Evolutionary conservation across 2,113 vertebrate genomes (phyloP).

Genomic region (Tetrax tetrax): DNA sequence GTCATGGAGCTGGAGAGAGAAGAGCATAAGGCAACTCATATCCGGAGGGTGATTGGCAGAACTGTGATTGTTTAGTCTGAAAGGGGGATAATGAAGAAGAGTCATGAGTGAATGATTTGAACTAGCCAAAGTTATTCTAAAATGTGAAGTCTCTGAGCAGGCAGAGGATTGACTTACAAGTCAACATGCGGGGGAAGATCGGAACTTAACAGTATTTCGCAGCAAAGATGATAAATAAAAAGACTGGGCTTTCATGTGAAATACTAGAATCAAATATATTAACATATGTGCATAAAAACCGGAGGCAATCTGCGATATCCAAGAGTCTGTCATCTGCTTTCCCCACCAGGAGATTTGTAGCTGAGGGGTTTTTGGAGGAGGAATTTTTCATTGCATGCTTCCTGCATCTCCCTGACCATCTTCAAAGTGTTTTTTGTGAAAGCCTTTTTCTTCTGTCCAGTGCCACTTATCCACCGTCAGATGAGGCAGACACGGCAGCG

Average conservation of each 20-base stretch:
- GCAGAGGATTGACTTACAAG: neutral
- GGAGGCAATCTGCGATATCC: neutral
- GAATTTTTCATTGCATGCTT: neutral
- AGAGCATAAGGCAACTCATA: neutral
- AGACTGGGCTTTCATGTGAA: neutral
- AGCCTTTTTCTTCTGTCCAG: neutral
- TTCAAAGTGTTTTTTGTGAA: neutral
- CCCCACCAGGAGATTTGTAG: neutral
- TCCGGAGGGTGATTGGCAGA: neutral
- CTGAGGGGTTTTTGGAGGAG: neutral
- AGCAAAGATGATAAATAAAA: conserved; percentile 1
- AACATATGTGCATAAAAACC: neutral
- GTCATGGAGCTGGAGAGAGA: neutral
- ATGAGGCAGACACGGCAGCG: neutral
- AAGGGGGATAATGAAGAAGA: conserved; percentile 3
- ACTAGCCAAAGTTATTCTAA: neutral
- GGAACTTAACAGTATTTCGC: neutral
- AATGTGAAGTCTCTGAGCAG: neutral
- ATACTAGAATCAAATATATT: neutral
- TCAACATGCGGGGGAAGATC: rapidly evolving
- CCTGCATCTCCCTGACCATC: neutral
- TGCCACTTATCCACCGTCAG: neutral
- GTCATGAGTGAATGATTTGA: neutral
- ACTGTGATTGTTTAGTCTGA: neutral
- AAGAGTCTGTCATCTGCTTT: neutral